These are phyloP conservation scores for Rhinoptilus africanus DNA, from an alignment of 2,113 vertebrate genomes.

Conservation along the genomic window DNA sequence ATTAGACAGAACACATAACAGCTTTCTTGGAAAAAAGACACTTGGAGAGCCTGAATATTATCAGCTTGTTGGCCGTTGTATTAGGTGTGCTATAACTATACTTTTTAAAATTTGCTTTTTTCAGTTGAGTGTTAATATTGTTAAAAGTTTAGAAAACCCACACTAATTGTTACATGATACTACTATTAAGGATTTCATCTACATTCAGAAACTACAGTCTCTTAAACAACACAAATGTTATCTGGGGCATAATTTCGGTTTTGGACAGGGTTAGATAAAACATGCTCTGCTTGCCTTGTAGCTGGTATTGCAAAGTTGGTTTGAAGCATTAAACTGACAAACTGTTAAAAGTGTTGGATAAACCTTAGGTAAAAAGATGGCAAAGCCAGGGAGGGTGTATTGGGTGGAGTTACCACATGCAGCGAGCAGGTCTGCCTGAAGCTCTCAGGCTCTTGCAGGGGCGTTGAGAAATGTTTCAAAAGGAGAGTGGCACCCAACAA, in stretches of 20 bases:
- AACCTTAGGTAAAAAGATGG: neutral
- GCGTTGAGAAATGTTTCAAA: neutral
- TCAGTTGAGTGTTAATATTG: neutral
- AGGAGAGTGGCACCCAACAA: neutral
- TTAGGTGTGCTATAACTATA: neutral
- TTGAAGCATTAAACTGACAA: neutral
- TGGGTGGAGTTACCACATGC: neutral
- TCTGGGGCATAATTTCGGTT: neutral
- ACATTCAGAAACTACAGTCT: neutral
- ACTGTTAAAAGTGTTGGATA: neutral
- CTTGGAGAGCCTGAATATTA: neutral
- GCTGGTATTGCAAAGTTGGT: neutral
- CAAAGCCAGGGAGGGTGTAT: neutral
- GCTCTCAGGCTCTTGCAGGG: neutral
- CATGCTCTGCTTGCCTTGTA: neutral
- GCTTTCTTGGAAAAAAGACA: neutral
- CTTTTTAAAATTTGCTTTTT: neutral
- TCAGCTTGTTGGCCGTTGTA: neutral
- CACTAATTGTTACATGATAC: neutral
- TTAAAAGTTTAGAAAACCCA: neutral
- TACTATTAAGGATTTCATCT: neutral
- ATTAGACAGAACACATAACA: rapidly evolving
- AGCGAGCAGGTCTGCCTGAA: neutral
- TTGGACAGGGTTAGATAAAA: neutral
- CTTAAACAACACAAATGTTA: neutral